Percentiles rank a stretch among this genome's conserved stretches.
phyloP scores from a whole-genome alignment of 2,888 invertebrate species.

The Druceiella hillmani region DNA sequence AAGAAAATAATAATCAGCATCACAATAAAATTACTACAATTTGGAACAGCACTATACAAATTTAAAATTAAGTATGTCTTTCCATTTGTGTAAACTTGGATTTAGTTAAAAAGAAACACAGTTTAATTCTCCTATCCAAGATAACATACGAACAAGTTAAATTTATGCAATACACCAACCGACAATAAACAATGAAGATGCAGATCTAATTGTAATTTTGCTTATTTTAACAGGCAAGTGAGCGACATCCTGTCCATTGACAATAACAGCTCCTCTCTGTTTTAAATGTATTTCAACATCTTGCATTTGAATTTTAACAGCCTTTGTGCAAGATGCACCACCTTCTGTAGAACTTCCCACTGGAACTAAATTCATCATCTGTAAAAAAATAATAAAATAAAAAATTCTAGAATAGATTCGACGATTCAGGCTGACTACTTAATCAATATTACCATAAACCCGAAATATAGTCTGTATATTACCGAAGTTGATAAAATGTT shows the following conservation, averaged over 20 bases:
- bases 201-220: constrained; percentile 61
- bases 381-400: constrained; percentile 14
- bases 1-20: constrained; percentile 22
- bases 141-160: not conserved
- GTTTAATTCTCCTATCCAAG: not conserved
- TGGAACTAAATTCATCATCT: constrained; percentile 60
- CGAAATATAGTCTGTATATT: no score
- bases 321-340: constrained; percentile 76
- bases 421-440: no score
- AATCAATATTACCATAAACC: no score
- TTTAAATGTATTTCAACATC: constrained; percentile 62
- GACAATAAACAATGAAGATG: constrained; percentile 71
- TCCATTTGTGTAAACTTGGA: no score
- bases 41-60: not conserved
- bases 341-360: constrained; percentile 49
- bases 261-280: constrained; percentile 63
- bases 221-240: constrained; percentile 58
- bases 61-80: constrained; percentile 2
- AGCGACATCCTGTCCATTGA: constrained; percentile 64
- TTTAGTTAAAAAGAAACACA: not conserved
- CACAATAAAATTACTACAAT: not conserved
- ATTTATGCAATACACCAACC: constrained; percentile 34
- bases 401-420: no score
- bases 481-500: no score
- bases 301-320: constrained; percentile 58